Evolutionary conservation across 2,888 invertebrate genomes (phyloP), one percentile per base, ranked within the genome.

Genomic region (Serripes groenlandicus): DNA sequence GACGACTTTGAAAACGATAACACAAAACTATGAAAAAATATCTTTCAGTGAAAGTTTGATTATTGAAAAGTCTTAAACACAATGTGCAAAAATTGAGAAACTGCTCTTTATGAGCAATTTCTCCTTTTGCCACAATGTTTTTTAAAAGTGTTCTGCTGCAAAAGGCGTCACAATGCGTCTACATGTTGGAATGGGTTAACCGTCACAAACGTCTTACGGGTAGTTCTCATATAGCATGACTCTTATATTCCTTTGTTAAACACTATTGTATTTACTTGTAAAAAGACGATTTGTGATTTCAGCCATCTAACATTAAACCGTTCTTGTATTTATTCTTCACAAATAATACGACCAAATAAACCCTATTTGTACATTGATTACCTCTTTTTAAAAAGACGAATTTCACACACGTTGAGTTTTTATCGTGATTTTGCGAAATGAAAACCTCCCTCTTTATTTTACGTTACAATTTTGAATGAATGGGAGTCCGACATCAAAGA

Each of bases 231-330:
- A n/a, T n/a, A n/a, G n/a, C n/a, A n/a, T n/a, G n/a, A n/a, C n/a
- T n/a, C n/a, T n/a, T n/a, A n/a, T n/a, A n/a, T n/a, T n/a, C n/a
- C n/a, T 32, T 62, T 75, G 60, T 37, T 69, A 58, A 56, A 34
- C 49, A 11, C 35, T 70, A 34, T 62, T 62, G n/a, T 62, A 62
- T 62, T 62, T 30, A 28, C 62, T 32, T 62, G 62, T 62, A 62
- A 62, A n/a, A 62, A 21, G 62, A 4, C 28, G 18, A 34, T 28
- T 62, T 62, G 62, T 62, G 62, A 62, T 62, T 62, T 62, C 62
- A 62, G 62, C 32, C 62, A 34, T 34, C 30, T 34, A n/a, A 62
- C 28, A 34, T 62, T n/a, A 62, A 62, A 30, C 11, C 11, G 15
- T 30, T 34, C 32, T 34, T 34, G 34, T 62, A 62, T 62, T 62